Evolutionary conservation across 2,888 invertebrate species (phyloP).

Genomic region (Onthophagus sagittarius): DNA sequence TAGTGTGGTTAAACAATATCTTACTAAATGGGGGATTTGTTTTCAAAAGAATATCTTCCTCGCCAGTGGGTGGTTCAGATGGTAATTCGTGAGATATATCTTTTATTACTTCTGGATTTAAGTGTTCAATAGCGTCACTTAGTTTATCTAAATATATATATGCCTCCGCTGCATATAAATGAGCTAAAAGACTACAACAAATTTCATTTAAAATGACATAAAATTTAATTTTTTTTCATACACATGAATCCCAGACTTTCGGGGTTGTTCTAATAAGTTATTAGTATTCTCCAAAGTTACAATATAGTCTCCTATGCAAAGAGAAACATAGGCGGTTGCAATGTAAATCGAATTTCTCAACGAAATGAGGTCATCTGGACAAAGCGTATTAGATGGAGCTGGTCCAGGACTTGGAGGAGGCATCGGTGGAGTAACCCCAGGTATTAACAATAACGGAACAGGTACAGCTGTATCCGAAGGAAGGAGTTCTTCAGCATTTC

Average conservation of each 20-base stretch:
- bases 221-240: constrained; percentile 51
- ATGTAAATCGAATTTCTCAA: constrained; percentile 67
- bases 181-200: constrained; percentile 67
- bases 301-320: constrained; percentile 81
- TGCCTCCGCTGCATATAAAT: constrained; percentile 87
- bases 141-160: constrained; percentile 77
- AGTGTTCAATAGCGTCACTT: constrained; percentile 76
- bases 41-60: constrained; percentile 41
- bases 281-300: constrained; percentile 75
- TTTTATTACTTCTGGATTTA: constrained; percentile 71
- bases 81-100: constrained; percentile 51
- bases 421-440: constrained; percentile 44
- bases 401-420: constrained; percentile 46
- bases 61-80: constrained; percentile 49
- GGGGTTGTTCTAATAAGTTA: constrained; percentile 67
- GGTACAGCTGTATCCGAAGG: constrained; percentile 51
- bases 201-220: constrained; percentile 18
- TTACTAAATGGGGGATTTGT: constrained; percentile 44
- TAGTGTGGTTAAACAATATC: constrained; percentile 13
- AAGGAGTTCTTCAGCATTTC: constrained; percentile 75
- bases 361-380: constrained; percentile 57
- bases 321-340: constrained; percentile 77
- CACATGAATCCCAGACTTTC: constrained; percentile 68
- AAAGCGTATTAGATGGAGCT: constrained; percentile 62
- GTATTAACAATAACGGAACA: constrained; percentile 45